Evolutionary conservation across 2,797 vertebrate species (phyloP), one percentile per base, ranked within the genome.

Genomic region (Sebastes trivittatus): DNA sequence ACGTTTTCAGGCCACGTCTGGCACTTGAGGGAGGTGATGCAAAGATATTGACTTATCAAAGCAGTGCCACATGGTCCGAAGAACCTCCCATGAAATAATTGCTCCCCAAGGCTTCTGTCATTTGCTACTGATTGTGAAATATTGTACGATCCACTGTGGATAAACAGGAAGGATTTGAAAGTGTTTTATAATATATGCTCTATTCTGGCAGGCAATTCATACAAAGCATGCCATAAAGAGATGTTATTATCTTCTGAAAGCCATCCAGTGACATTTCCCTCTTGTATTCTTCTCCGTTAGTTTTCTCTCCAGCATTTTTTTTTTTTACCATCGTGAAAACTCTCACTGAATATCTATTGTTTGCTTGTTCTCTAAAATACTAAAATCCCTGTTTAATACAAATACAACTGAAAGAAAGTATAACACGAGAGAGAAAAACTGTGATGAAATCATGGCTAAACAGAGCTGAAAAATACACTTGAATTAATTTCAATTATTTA

Each of bases 1-100:
- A 62, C 4, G 32, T 72, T 86, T 79, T 54, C 72, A 85, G 64
- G 78, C 67, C 63, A 49, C 4, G 4, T 70, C 59, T 13, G 66
- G 72, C 76, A 46, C 84, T 75, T 38, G 46, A 81, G 64, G 73
- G 78, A 82, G 55, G 75, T 76, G 82, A 92, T 77, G 88, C 80
- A 87, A 85, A 2, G 42, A 78, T 87, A 82, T 88, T 78, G 77
- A 83, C 66, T 83, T 78, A 87, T 46, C 90, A 84, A 88, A 82
- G 84, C 52, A 1, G 18, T 5, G 18, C 54, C 54, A 59, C 63
- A 38, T 60, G 74, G 60, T 54, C 72, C 83, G 67, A 84, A 71
- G 64, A 86, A 36, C 54, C 81, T 36, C 77, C 73, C 65, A 14
- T 87, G 69, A 79, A 83, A 83, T 85, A 80, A 52, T 64, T 16